Evolutionary conservation across 2,888 invertebrate genomes (phyloP).

Genomic region (Morinoia aosen): DNA sequence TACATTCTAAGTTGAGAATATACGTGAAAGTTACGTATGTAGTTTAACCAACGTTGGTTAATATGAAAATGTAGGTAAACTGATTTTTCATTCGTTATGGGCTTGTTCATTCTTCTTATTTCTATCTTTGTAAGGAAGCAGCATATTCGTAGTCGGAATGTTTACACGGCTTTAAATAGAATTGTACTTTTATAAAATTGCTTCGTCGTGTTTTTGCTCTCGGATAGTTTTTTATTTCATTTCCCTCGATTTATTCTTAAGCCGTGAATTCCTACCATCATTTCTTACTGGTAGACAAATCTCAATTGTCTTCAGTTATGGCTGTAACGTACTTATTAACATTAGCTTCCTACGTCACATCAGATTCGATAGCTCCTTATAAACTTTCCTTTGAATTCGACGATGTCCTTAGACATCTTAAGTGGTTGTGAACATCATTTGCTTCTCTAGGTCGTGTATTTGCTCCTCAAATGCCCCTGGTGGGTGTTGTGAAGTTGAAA

Average conservation of each 20-base stretch:
- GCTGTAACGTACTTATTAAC: neutral
- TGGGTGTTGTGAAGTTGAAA: neutral
- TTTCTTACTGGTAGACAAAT: neutral
- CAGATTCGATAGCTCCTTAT: neutral
- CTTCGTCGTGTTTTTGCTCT: neutral
- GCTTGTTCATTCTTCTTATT: neutral
- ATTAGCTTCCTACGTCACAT: neutral
- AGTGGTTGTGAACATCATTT: neutral
- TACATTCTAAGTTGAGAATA: neutral
- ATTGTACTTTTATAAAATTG: neutral
- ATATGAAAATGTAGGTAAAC: neutral
- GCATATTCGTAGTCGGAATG: neutral
- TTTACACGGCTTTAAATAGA: neutral
- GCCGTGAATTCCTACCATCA: neutral
- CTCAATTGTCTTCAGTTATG: neutral
- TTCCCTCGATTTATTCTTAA: neutral
- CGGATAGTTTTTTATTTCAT: neutral
- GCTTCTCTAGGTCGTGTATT: slow-evolving; percentile 21
- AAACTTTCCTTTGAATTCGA: neutral
- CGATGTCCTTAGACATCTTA: slow-evolving; percentile 1
- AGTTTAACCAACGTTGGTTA: neutral
- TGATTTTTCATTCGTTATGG: neutral
- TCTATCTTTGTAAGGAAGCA: neutral
- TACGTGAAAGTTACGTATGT: neutral
- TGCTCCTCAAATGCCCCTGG: slow-evolving; percentile 12